These are phyloP conservation scores for Oryzaephilus surinamensis DNA, from an alignment of 1,140 invertebrate species.

Conservation along the genomic window DNA sequence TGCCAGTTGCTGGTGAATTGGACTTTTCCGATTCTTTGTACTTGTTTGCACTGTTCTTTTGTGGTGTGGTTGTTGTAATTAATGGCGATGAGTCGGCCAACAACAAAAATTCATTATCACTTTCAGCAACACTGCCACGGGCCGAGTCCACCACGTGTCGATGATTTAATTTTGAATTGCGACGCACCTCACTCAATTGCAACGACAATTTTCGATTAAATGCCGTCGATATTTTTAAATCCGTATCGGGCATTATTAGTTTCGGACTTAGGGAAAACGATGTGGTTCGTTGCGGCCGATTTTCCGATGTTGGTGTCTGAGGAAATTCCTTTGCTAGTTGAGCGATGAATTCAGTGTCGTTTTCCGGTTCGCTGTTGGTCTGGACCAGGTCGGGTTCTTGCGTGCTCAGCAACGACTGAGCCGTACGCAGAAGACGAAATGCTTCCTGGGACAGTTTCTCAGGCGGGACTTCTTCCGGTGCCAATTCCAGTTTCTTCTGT, in stretches of 20 bases:
- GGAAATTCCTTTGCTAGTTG: slow-evolving; percentile 33
- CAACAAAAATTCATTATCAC: not conserved
- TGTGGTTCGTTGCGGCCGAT: slow-evolving; percentile 20
- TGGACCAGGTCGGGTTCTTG: slow-evolving; percentile 50
- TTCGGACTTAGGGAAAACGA: slow-evolving; percentile 30
- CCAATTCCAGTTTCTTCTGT: slow-evolving; percentile 16
- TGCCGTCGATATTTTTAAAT: slow-evolving; percentile 18
- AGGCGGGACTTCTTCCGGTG: slow-evolving; percentile 43
- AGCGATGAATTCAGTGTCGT: slow-evolving; percentile 27
- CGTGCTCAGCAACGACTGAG: slow-evolving; percentile 52
- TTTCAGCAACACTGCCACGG: not conserved
- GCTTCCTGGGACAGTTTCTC: slow-evolving; percentile 58
- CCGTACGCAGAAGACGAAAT: slow-evolving; percentile 52
- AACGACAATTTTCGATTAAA: slow-evolving; percentile 30
- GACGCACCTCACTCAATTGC: slow-evolving; percentile 19
- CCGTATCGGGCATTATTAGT: slow-evolving; percentile 24
- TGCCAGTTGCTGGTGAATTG: slow-evolving; percentile 39
- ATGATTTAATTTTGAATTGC: not conserved
- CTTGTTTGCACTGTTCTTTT: no score
- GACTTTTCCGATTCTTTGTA: slow-evolving; percentile 33
- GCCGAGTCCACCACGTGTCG: not conserved
- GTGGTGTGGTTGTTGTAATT: not conserved
- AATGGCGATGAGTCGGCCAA: not conserved
- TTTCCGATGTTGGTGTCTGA: slow-evolving; percentile 5
- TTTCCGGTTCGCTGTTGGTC: slow-evolving; percentile 12